Conservation (phyloP, 1,140 invertebrate species). For the Homalodisca vitripennis region DNA sequence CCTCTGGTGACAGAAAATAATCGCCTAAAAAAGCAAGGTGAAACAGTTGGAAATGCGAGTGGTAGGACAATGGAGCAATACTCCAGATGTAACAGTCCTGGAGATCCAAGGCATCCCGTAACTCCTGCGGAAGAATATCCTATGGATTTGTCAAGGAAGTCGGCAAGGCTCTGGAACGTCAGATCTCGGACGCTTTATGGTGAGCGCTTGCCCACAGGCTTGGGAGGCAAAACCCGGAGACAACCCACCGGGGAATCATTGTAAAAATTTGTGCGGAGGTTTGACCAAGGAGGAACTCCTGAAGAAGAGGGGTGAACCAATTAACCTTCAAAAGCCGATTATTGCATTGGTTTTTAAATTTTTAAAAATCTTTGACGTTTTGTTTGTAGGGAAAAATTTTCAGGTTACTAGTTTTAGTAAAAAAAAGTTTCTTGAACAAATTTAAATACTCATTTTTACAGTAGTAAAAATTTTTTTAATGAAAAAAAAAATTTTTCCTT, state of each 20-base stretch:
- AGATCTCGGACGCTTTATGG: slow-evolving; percentile 2
- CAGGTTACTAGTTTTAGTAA: neutral
- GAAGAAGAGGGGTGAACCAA: neutral
- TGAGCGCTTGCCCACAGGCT: slow-evolving; percentile 1
- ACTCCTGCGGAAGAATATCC: neutral
- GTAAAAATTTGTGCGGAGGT: neutral
- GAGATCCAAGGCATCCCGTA: neutral
- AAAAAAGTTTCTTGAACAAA: neutral
- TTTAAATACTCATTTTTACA: neutral
- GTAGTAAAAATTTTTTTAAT: neutral
- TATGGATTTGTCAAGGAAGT: slow-evolving; percentile 1
- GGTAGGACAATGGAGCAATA: slow-evolving; percentile 10
- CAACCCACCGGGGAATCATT: neutral
- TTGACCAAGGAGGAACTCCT: neutral
- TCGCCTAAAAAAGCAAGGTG: neutral
- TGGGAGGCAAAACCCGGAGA: neutral
- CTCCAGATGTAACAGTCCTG: neutral
- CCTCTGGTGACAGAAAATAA: neutral
- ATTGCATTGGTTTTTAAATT: neutral
- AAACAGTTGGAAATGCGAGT: neutral
- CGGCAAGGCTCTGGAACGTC: neutral
- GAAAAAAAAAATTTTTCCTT: neutral
- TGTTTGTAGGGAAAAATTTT: neutral
- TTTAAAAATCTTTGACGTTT: neutral
- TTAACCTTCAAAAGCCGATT: neutral